phyloP scores from a whole-genome alignment of 2,888 invertebrate species.

The Antheraea assamensis region DNA sequence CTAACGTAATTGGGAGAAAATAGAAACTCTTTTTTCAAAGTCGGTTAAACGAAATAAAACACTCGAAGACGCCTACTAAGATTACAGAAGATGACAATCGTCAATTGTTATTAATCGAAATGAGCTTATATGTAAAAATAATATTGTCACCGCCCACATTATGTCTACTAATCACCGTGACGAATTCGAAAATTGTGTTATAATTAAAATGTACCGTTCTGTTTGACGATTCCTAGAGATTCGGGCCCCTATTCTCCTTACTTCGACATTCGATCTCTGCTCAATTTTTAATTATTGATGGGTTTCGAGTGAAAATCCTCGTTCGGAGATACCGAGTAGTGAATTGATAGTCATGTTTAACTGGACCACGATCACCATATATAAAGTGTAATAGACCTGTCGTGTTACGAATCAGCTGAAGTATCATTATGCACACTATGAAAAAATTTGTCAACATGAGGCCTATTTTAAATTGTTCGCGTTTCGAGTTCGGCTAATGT shows the following conservation, averaged over 20 bases:
- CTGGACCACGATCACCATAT: no score
- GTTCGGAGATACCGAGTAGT: no score
- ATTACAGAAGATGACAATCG: neutral
- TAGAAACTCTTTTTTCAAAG: no score
- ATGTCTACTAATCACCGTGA: neutral
- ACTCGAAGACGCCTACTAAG: neutral
- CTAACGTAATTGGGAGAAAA: no score
- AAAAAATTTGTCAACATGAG: no score
- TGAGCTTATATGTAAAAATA: neutral
- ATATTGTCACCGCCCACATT: conserved; percentile 1
- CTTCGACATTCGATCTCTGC: neutral
- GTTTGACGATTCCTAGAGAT: neutral
- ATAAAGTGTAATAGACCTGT: no score
- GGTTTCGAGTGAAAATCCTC: no score
- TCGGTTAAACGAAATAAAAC: neutral
- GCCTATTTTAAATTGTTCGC: no score
- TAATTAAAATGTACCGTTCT: conserved; percentile 10
- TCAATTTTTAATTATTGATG: neutral
- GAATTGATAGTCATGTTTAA: no score
- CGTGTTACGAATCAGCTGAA: no score
- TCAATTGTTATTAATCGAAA: neutral
- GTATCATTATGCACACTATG: no score
- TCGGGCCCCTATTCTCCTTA: neutral
- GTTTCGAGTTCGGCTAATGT: no score
- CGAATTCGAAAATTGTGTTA: neutral